Evolutionary conservation across 1,140 invertebrate genomes (phyloP), one percentile per base, ranked within the genome.

Genomic region (Diuraphis noxia): DNA sequence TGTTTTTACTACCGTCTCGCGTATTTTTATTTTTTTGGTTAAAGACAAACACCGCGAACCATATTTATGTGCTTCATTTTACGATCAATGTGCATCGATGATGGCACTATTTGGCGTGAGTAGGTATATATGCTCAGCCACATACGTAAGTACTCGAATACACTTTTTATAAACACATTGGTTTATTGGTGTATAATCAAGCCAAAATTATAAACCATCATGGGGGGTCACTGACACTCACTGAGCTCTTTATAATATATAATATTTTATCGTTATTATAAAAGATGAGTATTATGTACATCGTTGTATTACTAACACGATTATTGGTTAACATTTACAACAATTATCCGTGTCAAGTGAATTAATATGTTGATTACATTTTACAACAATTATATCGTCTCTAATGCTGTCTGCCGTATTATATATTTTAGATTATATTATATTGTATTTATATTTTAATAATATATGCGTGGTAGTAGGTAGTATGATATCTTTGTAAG

Each of bases 1-100:
- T 34, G 46, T 52, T 86, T 86, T 86, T 86, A 86, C 43, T 86
- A 23, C 84, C 84, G 43, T 52, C 84, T 36, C 43, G 36, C 34
- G 34, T 1, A 86, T 21, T 86, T n/a, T 46, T 34, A n/a, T 85
- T 34, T 85, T 49, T 86, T 86, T 49, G 1, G 19, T 23, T 52
- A 23, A 36, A 84, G 21, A 81, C 79, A 81, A 81, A 81, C 79
- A 81, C 46, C 46, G 46, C 79, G 9, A 30, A 38, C 36, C 38
- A 43, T 34, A 43, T 84, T 43, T 46, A 41, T 84, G 30, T 52
- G 8, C 2, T 13, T 19, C 2, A n/a, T 85, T 46, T 85, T 46
- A 46, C 43, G 84, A n/a, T 85, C 21, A 79, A 17, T 46, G 43
- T 72, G 13, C 5, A 72, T 82, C 30, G 82, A n/a, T n/a, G 82